Percentiles rank a stretch among this genome's conserved stretches.
These are phyloP conservation scores for Thera britannica DNA, from an alignment of 2,888 invertebrate genomes.

Conservation along the genomic window DNA sequence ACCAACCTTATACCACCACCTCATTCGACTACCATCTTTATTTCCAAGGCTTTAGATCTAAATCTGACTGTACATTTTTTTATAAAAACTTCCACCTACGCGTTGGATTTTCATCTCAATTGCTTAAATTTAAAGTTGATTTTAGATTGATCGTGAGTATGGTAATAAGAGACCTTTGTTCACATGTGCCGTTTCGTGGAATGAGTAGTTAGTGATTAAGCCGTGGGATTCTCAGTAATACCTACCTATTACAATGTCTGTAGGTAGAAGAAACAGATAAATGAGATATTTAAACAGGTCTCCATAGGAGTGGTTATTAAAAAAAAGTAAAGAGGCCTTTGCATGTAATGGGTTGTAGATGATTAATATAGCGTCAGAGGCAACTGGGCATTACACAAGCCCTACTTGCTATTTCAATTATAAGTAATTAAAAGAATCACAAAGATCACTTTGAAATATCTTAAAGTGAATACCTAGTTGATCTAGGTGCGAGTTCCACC, in stretches of 20 bases:
- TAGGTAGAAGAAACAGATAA: not conserved
- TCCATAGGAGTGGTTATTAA: no score
- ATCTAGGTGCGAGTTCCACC: no score
- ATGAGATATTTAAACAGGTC: no score
- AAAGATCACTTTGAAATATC: no score
- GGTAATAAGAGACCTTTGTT: constrained; percentile 61
- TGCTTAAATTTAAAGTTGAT: not conserved
- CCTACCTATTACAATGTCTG: constrained; percentile 11
- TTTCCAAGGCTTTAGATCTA: not conserved
- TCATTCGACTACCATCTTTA: constrained; percentile 20
- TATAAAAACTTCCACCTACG: not conserved
- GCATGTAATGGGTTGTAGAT: no score
- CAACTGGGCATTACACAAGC: no score
- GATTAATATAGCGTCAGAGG: no score
- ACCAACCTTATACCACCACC: constrained; percentile 31
- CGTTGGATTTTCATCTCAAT: constrained; percentile 4
- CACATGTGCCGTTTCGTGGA: constrained; percentile 63
- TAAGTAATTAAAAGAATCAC: no score
- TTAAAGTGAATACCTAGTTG: no score
- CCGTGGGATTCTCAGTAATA: constrained; percentile 43
- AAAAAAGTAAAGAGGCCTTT: no score
- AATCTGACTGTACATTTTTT: constrained; percentile 4
- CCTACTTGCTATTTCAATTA: no score
- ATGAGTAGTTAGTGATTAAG: constrained; percentile 56
- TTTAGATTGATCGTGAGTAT: constrained; percentile 28